A percentile compares a stretch with the other conserved stretches of the same genome.
Evolutionary conservation across 2,888 invertebrate genomes (phyloP).

Genomic region (Chaetoderma sp.): DNA sequence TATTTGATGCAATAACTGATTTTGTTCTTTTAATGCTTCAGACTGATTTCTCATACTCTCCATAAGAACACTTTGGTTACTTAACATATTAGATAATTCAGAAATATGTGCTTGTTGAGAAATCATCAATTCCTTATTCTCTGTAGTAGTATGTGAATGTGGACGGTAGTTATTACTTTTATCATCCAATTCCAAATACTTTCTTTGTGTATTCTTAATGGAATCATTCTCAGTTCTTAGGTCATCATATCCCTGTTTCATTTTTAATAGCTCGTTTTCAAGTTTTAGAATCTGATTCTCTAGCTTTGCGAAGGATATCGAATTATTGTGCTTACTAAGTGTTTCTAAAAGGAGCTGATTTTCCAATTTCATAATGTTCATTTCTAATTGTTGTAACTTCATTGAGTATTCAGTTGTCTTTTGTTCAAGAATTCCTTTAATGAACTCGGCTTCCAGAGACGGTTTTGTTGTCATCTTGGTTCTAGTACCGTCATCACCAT

Average conservation of each 20-base stretch:
- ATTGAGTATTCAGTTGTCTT: slow-evolving; percentile 39
- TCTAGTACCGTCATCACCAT: background rate
- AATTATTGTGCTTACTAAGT: slow-evolving; percentile 50
- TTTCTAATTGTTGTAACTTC: slow-evolving; percentile 54
- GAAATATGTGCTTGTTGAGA: slow-evolving; percentile 48
- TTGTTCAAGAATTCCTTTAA: slow-evolving; percentile 32
- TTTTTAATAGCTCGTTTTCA: slow-evolving; percentile 56
- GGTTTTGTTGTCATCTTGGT: background rate
- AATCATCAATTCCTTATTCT: slow-evolving; percentile 42
- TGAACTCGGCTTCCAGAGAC: slow-evolving; percentile 1
- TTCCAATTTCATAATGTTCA: slow-evolving; percentile 57
- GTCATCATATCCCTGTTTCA: slow-evolving; percentile 50
- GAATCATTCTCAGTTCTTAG: slow-evolving; percentile 48
- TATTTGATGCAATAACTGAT: slow-evolving; percentile 48
- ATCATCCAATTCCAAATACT: slow-evolving; percentile 45
- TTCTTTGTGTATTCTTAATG: slow-evolving; percentile 42
- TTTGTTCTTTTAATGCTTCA: slow-evolving; percentile 50
- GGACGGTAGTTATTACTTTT: slow-evolving; percentile 22
- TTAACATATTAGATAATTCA: slow-evolving; percentile 44
- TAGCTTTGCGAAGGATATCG: slow-evolving; percentile 44
- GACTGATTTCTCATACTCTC: slow-evolving; percentile 40
- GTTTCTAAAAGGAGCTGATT: slow-evolving; percentile 53
- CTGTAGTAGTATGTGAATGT: slow-evolving; percentile 34
- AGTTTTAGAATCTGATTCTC: slow-evolving; percentile 59
- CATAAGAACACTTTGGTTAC: slow-evolving; percentile 46